phyloP scores from a whole-genome alignment of 1,140 invertebrate species.

The Ostrea edulis region DNA sequence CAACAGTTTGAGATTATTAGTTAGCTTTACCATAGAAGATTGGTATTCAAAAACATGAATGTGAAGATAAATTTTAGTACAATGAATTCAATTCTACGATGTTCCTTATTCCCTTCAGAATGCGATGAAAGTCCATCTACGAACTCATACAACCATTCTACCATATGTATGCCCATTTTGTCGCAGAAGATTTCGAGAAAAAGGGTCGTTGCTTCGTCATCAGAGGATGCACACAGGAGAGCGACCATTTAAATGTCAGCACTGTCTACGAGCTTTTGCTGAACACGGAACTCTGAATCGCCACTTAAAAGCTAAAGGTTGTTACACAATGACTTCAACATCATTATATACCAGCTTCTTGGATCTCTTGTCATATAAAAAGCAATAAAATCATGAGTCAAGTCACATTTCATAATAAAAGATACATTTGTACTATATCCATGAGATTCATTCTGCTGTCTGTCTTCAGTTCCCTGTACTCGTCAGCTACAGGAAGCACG shows the following conservation, averaged over 20 bases:
- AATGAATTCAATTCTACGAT: neutral
- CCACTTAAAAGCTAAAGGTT: constrained; percentile 88
- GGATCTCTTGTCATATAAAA: too few relatives aligned
- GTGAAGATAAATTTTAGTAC: neutral
- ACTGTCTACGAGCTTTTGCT: constrained; percentile 93
- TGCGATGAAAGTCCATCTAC: constrained; percentile 77
- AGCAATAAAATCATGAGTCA: too few relatives aligned
- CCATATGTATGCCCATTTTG: constrained; percentile 77
- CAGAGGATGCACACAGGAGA: constrained; percentile 92
- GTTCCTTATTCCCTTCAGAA: constrained; percentile 70
- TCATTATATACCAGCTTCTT: too few relatives aligned
- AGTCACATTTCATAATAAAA: too few relatives aligned
- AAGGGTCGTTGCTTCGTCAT: constrained; percentile 76
- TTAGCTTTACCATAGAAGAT: neutral
- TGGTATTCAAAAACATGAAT: neutral
- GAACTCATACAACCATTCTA: constrained; percentile 73
- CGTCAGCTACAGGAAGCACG: constrained; percentile 40
- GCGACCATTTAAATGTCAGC: constrained; percentile 91
- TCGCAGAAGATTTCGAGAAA: constrained; percentile 76
- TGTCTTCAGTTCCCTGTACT: constrained; percentile 62
- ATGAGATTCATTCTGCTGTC: neutral
- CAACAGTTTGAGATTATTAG: neutral
- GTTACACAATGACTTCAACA: neutral
- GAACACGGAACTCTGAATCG: constrained; percentile 96
- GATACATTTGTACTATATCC: neutral